These are phyloP conservation scores for Gymnoscopelus braueri DNA, from an alignment of 2,797 vertebrate genomes.

Conservation along the genomic window DNA sequence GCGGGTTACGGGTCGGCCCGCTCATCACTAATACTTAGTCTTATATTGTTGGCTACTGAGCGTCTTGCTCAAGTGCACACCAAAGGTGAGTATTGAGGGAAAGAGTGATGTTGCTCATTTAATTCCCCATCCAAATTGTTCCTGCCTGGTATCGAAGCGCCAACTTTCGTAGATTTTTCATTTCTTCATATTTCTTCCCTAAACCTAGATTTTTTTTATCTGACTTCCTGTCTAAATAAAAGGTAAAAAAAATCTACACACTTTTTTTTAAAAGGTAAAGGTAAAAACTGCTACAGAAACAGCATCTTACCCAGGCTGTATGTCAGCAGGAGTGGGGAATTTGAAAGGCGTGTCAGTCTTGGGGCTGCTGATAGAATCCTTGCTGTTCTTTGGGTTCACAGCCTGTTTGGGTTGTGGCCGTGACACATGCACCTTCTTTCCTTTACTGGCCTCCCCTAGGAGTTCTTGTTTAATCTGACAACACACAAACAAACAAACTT, in stretches of 20 bases:
- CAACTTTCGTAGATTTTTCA: too few relatives aligned
- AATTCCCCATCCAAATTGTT: too few relatives aligned
- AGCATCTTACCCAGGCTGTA: constrained; percentile 77
- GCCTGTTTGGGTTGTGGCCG: not conserved
- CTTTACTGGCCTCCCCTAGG: constrained; percentile 48
- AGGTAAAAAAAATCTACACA: not conserved
- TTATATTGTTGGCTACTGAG: too few relatives aligned
- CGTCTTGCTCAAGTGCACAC: too few relatives aligned
- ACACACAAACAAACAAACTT: constrained; percentile 24
- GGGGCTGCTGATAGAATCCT: constrained; percentile 17
- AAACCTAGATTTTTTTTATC: too few relatives aligned
- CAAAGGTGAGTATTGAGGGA: too few relatives aligned
- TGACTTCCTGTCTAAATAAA: too few relatives aligned
- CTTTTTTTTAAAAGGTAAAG: not conserved
- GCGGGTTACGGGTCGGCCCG: too few relatives aligned
- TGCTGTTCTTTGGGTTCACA: constrained; percentile 52
- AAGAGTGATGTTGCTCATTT: too few relatives aligned
- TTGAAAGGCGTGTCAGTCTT: constrained; percentile 27
- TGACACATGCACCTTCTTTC: constrained; percentile 42
- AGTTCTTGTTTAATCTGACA: constrained; percentile 52
- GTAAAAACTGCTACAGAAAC: not conserved
- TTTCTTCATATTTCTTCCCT: too few relatives aligned
- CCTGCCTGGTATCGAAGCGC: too few relatives aligned
- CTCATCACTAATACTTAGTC: too few relatives aligned
- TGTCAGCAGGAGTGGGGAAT: constrained; percentile 55